A percentile compares a stretch with the other conserved stretches of the same genome.
These are phyloP conservation scores for Tipula vernalis DNA, from an alignment of 2,888 invertebrate genomes.

Conservation along the genomic window DNA sequence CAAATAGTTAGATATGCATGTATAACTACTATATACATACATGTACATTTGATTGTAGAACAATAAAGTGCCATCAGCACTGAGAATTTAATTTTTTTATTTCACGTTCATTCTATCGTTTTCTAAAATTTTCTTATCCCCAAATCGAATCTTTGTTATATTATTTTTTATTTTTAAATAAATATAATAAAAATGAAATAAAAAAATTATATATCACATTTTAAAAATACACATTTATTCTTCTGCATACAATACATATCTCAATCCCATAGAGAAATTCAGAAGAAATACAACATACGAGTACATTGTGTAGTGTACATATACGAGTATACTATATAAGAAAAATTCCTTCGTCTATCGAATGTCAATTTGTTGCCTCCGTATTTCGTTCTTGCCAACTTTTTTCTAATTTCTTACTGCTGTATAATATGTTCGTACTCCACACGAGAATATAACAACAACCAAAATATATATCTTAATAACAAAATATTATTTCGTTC, in stretches of 20 bases:
- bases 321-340: not conserved
- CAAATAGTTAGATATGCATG: not conserved
- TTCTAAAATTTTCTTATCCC: not conserved
- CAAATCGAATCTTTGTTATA: not conserved
- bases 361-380: not conserved
- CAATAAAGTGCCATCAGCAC: not conserved
- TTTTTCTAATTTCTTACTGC: not conserved
- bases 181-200: not conserved
- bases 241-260: not conserved
- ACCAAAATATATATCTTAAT: not conserved
- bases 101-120: not conserved
- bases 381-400: not conserved
- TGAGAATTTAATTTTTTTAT: not conserved
- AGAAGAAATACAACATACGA: not conserved
- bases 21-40: not conserved
- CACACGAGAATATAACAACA: not conserved
- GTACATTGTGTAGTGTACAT: not conserved
- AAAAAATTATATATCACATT: not conserved
- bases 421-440: not conserved
- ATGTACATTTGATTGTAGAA: not conserved
- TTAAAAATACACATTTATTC: not conserved
- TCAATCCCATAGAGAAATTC: not conserved
- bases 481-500: not conserved
- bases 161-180: not conserved
- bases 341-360: not conserved